Conservation (phyloP, 1,140 invertebrate species). For the Oreohelix idahoensis region DNA sequence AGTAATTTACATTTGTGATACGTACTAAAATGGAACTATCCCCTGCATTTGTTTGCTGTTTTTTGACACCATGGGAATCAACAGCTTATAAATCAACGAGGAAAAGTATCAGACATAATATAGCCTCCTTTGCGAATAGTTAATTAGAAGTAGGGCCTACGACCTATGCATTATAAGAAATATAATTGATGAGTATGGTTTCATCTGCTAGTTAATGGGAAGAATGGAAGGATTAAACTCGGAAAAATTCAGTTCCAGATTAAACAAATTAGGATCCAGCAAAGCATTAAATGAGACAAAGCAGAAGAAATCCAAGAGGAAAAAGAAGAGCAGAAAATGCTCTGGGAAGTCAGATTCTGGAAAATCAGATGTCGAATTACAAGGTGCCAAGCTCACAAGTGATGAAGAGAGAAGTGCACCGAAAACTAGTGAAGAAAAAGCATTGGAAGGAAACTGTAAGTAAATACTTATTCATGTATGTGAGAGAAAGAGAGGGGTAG, state of each 20-base stretch:
- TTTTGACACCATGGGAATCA: background rate
- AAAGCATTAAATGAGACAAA: constrained; percentile 4
- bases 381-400: background rate
- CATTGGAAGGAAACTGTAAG: constrained; percentile 7
- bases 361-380: background rate
- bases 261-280: background rate
- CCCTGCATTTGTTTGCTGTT: background rate
- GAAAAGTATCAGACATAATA: too few species aligned
- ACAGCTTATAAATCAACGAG: too few species aligned
- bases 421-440: background rate
- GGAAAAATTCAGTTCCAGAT: background rate
- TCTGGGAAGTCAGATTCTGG: constrained; percentile 1
- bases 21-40: background rate
- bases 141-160: too few species aligned
- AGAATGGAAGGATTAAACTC: background rate
- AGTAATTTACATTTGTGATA: too few species aligned
- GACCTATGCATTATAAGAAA: too few species aligned
- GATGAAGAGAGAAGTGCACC: constrained; percentile 19
- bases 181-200: too few species aligned
- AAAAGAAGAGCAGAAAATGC: constrained; percentile 24
- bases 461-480: background rate
- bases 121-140: too few species aligned
- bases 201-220: too few species aligned
- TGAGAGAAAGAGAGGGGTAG: background rate
- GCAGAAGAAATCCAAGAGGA: constrained; percentile 34